A percentile compares a stretch with the other conserved stretches of the same genome.
Evolutionary conservation across 2,113 vertebrate species (phyloP).

Genomic region (Scortum barcoo): DNA sequence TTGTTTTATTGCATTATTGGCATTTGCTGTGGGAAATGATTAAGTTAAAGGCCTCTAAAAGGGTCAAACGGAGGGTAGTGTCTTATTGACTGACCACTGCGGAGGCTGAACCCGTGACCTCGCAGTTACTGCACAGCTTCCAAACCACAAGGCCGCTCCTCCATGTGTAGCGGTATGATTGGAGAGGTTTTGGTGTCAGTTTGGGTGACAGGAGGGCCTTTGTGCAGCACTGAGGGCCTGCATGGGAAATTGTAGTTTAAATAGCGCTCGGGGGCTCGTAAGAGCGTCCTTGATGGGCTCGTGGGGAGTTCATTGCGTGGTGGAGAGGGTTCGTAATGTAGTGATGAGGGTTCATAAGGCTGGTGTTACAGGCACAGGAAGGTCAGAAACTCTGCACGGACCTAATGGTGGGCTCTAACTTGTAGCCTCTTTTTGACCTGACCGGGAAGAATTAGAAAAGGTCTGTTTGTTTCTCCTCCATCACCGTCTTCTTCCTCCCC

Average conservation of each 20-base stretch:
- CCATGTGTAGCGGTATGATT: neutral
- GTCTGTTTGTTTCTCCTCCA: neutral
- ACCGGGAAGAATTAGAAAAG: neutral
- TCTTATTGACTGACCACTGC: slow-evolving; percentile 47
- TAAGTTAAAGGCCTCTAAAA: slow-evolving; percentile 14
- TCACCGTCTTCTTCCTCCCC: neutral
- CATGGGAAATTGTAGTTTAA: slow-evolving; percentile 73
- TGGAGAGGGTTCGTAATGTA: slow-evolving; percentile 50
- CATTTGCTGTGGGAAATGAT: slow-evolving; percentile 39
- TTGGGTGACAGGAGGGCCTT: slow-evolving; percentile 67
- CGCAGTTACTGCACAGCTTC: slow-evolving; percentile 33
- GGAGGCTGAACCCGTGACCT: slow-evolving; percentile 49
- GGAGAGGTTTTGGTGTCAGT: slow-evolving; percentile 53
- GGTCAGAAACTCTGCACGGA: slow-evolving; percentile 59
- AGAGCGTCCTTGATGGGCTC: slow-evolving; percentile 69
- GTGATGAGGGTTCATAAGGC: slow-evolving; percentile 66
- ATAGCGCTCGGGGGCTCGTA: slow-evolving; percentile 61
- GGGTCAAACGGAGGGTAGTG: slow-evolving; percentile 47
- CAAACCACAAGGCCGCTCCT: slow-evolving; percentile 36
- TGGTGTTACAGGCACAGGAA: slow-evolving; percentile 64
- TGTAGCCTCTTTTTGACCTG: slow-evolving; percentile 49
- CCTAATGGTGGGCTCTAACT: slow-evolving; percentile 22
- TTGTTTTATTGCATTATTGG: slow-evolving; percentile 45
- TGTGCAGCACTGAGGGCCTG: slow-evolving; percentile 43
- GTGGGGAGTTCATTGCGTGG: slow-evolving; percentile 65